Evolutionary conservation across 2,797 vertebrate genomes (phyloP), one percentile per base, ranked within the genome.

Genomic region (Oryzias dopingdopingensis): DNA sequence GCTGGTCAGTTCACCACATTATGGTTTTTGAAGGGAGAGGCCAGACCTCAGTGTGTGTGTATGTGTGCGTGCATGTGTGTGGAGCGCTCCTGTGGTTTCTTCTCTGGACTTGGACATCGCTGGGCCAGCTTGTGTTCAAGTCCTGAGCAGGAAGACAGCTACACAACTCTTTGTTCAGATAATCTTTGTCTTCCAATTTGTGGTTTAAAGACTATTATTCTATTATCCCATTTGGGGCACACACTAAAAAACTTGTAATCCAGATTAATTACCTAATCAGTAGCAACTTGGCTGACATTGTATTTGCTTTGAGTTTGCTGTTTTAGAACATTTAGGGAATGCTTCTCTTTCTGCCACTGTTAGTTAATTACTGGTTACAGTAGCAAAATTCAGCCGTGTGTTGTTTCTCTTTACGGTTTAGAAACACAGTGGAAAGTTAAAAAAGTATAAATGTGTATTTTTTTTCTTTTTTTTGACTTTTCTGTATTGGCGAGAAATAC

Each of bases 21-120:
- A 88, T 82, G 87, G 88, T 83, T 90, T 89, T 89, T 81, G 79
- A 76, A 90, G 87, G 90, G 88, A 88, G 89, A 87, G 90, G 89
- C 89, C 86, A 89, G 87, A 89, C 84, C 84, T 88, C 86, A 82
- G 77, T 87, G 86, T 84, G 81, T 37, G 86, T 84, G 8, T 32
- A 5, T 12, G 32, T 37, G 32, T 37, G 10, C 32, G 12, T 37
- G 32, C 10, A 37, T 37, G 32, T 37, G 32, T 75, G 79, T 87
- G 81, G 68, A 67, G 77, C 82, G 81, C 68, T 50, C 83, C 82
- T 77, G 86, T 79, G 85, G 84, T 86, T 80, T 23, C 66, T 62
- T 74, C 76, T 81, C 69, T 84, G 81, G 87, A 86, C 87, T 85
- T 67, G 76, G 82, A 79, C 82, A 81, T 87, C 62, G 37, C 65